Evolutionary conservation across 2,797 vertebrate genomes (phyloP).

Genomic region (Aeoliscus strigatus): DNA sequence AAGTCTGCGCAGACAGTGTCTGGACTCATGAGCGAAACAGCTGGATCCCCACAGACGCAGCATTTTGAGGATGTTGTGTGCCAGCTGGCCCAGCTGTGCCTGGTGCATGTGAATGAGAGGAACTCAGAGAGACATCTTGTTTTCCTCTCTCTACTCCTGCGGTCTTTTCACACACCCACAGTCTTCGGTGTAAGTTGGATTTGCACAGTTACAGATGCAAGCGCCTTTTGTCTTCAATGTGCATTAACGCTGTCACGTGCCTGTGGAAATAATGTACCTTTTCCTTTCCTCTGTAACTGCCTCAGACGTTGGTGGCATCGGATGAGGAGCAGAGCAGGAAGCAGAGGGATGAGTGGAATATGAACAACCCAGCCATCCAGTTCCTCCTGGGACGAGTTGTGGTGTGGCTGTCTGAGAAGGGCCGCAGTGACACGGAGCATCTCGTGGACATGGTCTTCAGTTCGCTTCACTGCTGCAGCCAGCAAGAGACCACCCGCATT

Average conservation of each 20-base stretch:
- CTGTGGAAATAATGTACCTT: neutral
- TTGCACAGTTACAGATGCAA: neutral
- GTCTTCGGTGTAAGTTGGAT: conserved; percentile 75
- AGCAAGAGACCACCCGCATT: conserved; percentile 78
- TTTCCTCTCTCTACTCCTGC: conserved; percentile 87
- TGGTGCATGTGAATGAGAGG: conserved; percentile 82
- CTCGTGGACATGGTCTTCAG: conserved; percentile 95
- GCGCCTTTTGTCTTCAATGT: no score
- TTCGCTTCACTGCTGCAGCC: conserved; percentile 81
- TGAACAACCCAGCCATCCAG: conserved; percentile 77
- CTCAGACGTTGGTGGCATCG: conserved; percentile 74
- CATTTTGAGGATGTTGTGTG: conserved; percentile 88
- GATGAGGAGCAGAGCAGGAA: conserved; percentile 33
- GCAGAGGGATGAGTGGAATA: conserved; percentile 14
- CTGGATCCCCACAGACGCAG: conserved; percentile 65
- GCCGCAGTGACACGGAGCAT: conserved; percentile 73
- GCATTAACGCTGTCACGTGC: neutral
- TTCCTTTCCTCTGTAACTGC: neutral
- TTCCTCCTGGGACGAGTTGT: conserved; percentile 84
- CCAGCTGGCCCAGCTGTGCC: conserved; percentile 83
- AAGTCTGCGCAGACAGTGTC: conserved; percentile 26
- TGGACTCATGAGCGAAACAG: conserved; percentile 51
- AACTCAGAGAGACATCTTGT: conserved; percentile 86
- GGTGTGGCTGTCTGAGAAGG: conserved; percentile 83
- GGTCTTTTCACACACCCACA: conserved; percentile 80